Base-by-base conservation (phyloP, 2,113 vertebrate species). In the Peucedramus taeniatus region DNA sequence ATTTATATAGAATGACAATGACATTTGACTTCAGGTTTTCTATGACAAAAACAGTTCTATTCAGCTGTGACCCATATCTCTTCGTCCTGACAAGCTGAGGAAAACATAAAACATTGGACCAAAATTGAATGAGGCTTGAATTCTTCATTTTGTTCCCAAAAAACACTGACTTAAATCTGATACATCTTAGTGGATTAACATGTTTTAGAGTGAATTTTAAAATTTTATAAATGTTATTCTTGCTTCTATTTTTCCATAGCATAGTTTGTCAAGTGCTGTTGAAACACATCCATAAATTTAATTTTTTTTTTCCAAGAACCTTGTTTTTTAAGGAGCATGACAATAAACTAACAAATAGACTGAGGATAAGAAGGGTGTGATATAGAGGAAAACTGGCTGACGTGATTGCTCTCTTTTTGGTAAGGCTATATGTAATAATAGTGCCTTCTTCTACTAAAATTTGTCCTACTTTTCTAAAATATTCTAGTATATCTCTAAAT, bases 1-100 rank as follows among this genome's bases (percentile, higher is more conserved):
- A 95, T 96, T 95, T 88, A 92, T 91, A 68, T 3, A 40, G 54
- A 81, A 79, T 92, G 90, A 86, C 49, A 94, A 63, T 76, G 82
- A 86, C 93, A 91, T 95, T 92, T 96, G 83, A 93, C 83, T 97
- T 90, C 68, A 89, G 71, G 79, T 94, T 91, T 90, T 92, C 65
- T 74, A 51, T 89, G 57, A 57, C 54, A 93, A 75, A 81, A 86
- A 88, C 81, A 68, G 42, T 69, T 90, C 65, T 35, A n/a, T 89
- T 91, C 81, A 90, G 39, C 92, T 96, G 76, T 94, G 90, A 96
- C 90, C 87, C 35, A 30, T 84, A 84, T 87, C 75, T 86, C 82
- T 83, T 87, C 64, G 66, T 79, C 65, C 86, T 96, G 92, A 95
- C 94, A 97, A 96, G 65, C 64, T 77, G 79, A 91, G 59, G 8